Evolutionary conservation across 2,797 vertebrate genomes (phyloP).

Genomic region (Pantherophis vulpinus): DNA sequence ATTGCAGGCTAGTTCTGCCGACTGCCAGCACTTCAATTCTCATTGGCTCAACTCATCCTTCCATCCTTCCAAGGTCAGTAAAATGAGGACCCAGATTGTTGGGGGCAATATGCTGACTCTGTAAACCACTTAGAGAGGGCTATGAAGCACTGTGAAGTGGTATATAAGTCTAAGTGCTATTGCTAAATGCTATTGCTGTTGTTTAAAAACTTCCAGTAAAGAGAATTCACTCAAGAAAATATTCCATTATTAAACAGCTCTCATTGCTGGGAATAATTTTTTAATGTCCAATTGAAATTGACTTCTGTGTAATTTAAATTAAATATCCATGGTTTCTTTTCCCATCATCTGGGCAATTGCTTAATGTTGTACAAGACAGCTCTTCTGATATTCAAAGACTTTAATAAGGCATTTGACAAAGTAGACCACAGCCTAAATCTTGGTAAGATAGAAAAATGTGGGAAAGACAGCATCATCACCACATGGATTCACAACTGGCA

Average conservation of each 20-base stretch:
- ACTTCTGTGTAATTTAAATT: neutral
- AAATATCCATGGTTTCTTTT: neutral
- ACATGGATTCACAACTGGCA: neutral
- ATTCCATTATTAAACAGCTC: neutral
- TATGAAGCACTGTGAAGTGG: neutral
- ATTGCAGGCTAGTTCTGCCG: neutral
- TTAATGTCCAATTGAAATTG: neutral
- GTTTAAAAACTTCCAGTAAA: neutral
- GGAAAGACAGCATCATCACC: neutral
- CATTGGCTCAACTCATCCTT: neutral
- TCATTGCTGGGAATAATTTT: neutral
- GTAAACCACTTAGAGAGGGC: neutral
- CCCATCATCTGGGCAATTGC: neutral
- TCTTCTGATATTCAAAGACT: neutral
- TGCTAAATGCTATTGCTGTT: neutral
- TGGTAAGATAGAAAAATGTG: neutral
- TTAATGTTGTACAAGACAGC: neutral
- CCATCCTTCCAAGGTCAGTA: neutral
- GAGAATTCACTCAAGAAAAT: neutral
- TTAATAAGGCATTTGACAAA: neutral
- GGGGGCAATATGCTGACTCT: neutral
- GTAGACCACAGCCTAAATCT: neutral
- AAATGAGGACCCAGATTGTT: neutral
- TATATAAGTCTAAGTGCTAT: neutral
- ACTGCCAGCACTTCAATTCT: neutral